phyloP scores from a whole-genome alignment of 2,113 vertebrate genomes.

The Irena cyanogastra region DNA sequence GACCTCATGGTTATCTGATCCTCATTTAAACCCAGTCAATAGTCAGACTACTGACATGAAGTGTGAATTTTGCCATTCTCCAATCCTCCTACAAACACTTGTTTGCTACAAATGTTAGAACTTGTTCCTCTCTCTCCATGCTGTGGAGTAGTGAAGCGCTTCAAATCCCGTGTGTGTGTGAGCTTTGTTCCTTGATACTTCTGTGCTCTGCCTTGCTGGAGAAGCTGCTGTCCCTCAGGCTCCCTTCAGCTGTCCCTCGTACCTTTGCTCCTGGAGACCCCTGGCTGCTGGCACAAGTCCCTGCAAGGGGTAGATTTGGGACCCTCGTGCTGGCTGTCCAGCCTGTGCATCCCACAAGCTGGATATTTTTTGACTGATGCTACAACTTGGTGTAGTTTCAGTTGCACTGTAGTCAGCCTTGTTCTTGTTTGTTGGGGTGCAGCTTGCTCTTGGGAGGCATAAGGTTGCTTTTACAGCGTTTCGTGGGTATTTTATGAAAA shows the following conservation, averaged over 20 bases:
- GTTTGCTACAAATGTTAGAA: neutral
- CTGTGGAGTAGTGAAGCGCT: neutral
- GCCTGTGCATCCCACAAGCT: neutral
- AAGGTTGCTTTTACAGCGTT: neutral
- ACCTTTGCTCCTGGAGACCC: neutral
- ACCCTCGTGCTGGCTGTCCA: neutral
- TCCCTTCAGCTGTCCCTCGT: neutral
- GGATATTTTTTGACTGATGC: neutral
- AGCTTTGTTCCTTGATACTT: neutral
- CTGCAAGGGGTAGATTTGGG: neutral
- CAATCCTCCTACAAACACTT: accelerated
- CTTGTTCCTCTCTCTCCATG: neutral
- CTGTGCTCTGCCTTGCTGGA: neutral
- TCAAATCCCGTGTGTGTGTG: accelerated
- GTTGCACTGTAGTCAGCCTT: neutral
- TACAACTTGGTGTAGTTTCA: neutral
- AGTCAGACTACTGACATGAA: neutral
- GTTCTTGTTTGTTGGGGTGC: neutral
- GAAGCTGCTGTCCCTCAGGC: neutral
- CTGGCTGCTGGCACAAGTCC: neutral
- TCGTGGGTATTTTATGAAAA: neutral
- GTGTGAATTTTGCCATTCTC: neutral
- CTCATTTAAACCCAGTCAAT: neutral
- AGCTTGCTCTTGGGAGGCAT: neutral
- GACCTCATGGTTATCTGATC: neutral